phyloP scores from a whole-genome alignment of 1,140 invertebrate genomes.

The Drepana arcuata region DNA sequence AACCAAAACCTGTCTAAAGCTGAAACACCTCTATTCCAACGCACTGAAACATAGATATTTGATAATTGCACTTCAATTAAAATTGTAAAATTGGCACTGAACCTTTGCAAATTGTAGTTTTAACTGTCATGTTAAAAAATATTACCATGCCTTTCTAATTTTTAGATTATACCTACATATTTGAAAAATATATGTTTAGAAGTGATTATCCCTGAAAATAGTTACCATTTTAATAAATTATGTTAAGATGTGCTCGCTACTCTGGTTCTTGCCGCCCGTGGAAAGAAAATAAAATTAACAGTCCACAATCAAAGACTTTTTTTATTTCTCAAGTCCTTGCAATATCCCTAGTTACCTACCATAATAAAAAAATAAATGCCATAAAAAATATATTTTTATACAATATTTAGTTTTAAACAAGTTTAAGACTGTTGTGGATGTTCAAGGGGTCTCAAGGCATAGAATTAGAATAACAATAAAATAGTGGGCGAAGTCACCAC shows the following conservation, averaged over 20 bases:
- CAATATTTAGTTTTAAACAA: too few species aligned
- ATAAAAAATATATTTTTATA: too few species aligned
- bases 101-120: background rate
- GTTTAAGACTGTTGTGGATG: too few species aligned
- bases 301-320: conserved; percentile 35
- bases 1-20: too few species aligned
- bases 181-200: conserved; percentile 35
- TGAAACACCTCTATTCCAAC: too few species aligned
- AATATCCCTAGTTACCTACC: too few species aligned
- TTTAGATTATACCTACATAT: conserved; percentile 3
- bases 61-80: too few species aligned
- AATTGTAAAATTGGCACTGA: conserved; percentile 1
- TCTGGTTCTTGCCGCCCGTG: conserved; percentile 66
- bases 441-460: conserved; percentile 15
- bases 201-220: conserved; percentile 68
- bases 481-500: conserved; percentile 56
- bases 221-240: conserved; percentile 63
- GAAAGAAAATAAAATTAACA: conserved; percentile 65
- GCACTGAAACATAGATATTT: too few species aligned
- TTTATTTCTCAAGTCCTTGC: conserved; percentile 46
- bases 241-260: conserved; percentile 64
- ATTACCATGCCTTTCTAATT: too few species aligned
- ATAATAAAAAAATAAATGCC: too few species aligned
- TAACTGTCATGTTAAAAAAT: too few species aligned
- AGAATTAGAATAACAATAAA: conserved; percentile 52